A percentile compares a stretch with the other conserved stretches of the same genome.
These are phyloP conservation scores for Megalurothrips usitatus DNA, from an alignment of 2,888 invertebrate genomes.

Conservation along the genomic window DNA sequence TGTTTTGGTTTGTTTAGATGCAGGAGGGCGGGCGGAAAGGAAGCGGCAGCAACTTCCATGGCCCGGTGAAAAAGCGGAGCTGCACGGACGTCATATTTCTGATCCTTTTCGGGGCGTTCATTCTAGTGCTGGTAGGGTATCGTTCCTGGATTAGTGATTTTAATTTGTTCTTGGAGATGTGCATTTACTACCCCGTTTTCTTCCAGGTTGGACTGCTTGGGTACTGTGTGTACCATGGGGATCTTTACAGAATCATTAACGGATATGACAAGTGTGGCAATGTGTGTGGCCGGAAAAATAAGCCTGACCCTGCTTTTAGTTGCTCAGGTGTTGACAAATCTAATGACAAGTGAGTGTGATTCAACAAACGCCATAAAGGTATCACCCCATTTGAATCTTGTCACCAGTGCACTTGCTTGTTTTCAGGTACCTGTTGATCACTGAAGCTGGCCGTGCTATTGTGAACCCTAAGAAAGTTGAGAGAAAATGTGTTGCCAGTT, in stretches of 20 bases:
- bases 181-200: neutral
- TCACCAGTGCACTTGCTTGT: neutral
- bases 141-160: constrained; percentile 8
- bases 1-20: neutral
- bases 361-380: too few relatives aligned
- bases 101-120: constrained; percentile 51
- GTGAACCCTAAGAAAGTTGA: constrained; percentile 40
- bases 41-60: constrained; percentile 37
- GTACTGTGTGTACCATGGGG: constrained; percentile 52
- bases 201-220: constrained; percentile 45
- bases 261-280: constrained; percentile 63
- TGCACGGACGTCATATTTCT: constrained; percentile 57
- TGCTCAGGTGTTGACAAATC: constrained; percentile 50
- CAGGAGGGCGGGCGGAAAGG: neutral
- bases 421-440: constrained; percentile 43
- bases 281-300: constrained; percentile 56
- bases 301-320: constrained; percentile 41
- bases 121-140: constrained; percentile 53
- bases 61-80: constrained; percentile 42
- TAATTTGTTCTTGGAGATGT: neutral
- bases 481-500: constrained; percentile 44
- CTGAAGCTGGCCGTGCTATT: constrained; percentile 39
- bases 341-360: constrained; percentile 43
- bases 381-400: constrained; percentile 26
- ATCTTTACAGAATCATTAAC: constrained; percentile 55